Conservation (phyloP, 1,140 invertebrate species). For the Diachasmimorpha longicaudata region DNA sequence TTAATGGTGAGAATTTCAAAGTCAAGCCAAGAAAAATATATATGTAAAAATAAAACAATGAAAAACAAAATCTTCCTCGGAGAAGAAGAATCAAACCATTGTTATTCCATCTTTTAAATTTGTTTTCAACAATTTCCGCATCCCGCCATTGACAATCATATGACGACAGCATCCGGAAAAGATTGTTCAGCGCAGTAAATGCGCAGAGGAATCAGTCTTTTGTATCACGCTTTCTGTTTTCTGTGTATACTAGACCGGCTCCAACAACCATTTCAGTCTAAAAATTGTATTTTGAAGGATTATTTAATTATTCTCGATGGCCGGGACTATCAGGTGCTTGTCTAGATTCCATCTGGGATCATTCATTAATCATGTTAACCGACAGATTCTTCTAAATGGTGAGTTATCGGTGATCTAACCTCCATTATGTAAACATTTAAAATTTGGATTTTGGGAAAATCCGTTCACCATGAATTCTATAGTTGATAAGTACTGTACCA, state of each 20-base stretch:
- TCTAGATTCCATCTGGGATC: slow-evolving; percentile 13
- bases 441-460: not conserved
- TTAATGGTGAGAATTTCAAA: no score
- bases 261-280: not conserved
- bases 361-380: slow-evolving; percentile 10
- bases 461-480: not conserved
- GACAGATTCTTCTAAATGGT: slow-evolving; percentile 21
- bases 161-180: not conserved
- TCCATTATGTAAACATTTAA: not conserved
- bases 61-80: no score
- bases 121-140: no score
- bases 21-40: not conserved
- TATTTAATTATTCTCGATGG: slow-evolving; percentile 20
- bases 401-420: slow-evolving; percentile 23
- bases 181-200: not conserved
- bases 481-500: no score
- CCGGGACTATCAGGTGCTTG: not conserved
- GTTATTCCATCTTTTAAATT: no score
- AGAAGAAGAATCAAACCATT: no score
- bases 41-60: not conserved
- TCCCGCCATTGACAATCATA: not conserved
- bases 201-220: not conserved
- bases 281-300: not conserved
- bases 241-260: not conserved
- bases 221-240: slow-evolving; percentile 1